Evolutionary conservation across 1,140 invertebrate species (phyloP).

Genomic region (Teleopsis dalmanni): DNA sequence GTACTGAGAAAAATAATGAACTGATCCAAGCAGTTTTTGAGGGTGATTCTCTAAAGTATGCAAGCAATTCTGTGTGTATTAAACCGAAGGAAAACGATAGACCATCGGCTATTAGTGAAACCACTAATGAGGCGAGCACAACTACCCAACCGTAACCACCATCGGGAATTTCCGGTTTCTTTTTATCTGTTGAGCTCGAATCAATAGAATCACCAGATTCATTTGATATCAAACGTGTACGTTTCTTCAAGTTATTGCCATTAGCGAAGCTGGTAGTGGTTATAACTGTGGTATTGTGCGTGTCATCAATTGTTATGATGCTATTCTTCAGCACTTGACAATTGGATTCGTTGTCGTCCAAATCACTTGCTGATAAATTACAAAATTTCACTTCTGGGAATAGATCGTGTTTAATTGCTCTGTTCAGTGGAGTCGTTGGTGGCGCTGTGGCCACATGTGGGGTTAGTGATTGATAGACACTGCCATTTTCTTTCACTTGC

Average conservation of each 20-base stretch:
- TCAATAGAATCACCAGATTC: conserved; percentile 39
- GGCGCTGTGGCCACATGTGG: conserved; percentile 14
- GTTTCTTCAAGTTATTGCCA: conserved; percentile 22
- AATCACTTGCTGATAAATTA: conserved; percentile 33
- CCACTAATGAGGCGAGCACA: conserved; percentile 72
- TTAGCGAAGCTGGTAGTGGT: conserved; percentile 18
- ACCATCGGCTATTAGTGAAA: conserved; percentile 92
- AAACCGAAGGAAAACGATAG: conserved; percentile 89
- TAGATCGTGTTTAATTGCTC: conserved; percentile 36
- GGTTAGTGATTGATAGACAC: conserved; percentile 3
- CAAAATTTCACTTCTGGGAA: conserved; percentile 41
- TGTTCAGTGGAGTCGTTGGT: conserved; percentile 33
- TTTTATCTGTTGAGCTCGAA: conserved; percentile 32
- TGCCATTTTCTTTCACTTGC: conserved; percentile 21
- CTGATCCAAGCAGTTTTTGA: conserved; percentile 83
- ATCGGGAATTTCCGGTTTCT: conserved; percentile 40
- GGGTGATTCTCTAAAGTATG: conserved; percentile 73
- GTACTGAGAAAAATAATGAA: conserved; percentile 80
- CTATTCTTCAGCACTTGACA: conserved; percentile 24
- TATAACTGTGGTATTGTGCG: not conserved
- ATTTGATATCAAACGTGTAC: conserved; percentile 38
- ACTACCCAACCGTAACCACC: conserved; percentile 74
- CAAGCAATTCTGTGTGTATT: conserved; percentile 78
- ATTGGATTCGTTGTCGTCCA: conserved; percentile 20
- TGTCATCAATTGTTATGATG: conserved; percentile 26